A percentile compares a stretch with the other conserved stretches of the same genome.
These are phyloP conservation scores for Platichthys stellatus DNA, from an alignment of 2,113 vertebrate species.

Conservation along the genomic window DNA sequence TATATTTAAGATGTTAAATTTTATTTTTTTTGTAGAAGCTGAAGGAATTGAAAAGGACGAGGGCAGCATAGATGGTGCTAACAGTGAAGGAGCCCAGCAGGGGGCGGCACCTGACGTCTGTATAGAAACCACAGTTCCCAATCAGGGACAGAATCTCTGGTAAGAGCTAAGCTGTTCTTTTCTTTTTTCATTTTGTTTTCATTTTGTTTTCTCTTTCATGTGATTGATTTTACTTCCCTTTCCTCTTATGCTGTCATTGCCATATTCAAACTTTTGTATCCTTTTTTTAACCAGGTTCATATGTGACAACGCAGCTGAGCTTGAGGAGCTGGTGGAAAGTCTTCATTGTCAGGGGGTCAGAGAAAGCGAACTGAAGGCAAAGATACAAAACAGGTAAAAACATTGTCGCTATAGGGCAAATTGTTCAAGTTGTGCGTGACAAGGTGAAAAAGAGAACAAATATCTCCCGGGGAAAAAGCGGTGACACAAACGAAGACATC, in stretches of 20 bases:
- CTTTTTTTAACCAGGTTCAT: constrained; percentile 86
- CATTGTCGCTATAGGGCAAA: background rate
- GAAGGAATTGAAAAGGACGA: constrained; percentile 77
- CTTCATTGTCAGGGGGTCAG: constrained; percentile 93
- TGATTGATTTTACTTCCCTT: background rate
- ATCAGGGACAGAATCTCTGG: constrained; percentile 98
- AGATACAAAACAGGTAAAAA: constrained; percentile 87
- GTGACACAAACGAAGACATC: background rate
- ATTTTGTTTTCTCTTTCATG: background rate
- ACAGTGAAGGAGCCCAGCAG: constrained; percentile 77
- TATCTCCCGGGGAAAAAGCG: background rate
- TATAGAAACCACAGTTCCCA: constrained; percentile 90
- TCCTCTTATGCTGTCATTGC: too few relatives aligned
- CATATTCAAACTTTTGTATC: background rate
- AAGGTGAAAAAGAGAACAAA: too few relatives aligned
- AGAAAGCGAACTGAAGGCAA: constrained; percentile 92
- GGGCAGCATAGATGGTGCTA: constrained; percentile 73
- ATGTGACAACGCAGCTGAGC: constrained; percentile 89
- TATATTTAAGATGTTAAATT: background rate
- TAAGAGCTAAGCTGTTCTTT: constrained; percentile 57
- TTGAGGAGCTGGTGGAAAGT: constrained; percentile 90
- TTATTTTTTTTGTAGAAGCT: constrained; percentile 55
- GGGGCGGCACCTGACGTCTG: constrained; percentile 70
- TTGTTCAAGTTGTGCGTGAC: background rate
- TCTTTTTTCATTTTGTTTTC: background rate